Conservation (phyloP, 2,888 invertebrate species). For the Metallyticus violacea region DNA sequence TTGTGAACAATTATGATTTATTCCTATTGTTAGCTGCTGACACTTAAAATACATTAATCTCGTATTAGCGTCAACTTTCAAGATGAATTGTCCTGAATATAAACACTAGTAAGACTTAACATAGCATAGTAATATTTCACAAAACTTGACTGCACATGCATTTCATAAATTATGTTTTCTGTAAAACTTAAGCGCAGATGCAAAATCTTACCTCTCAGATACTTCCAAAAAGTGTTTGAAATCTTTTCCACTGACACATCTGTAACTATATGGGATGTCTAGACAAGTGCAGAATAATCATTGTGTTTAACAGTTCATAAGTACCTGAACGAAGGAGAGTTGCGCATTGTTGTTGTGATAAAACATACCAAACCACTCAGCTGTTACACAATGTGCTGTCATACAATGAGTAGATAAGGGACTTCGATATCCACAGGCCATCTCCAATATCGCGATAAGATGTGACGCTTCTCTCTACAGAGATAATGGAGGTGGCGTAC, state of each 20-base stretch:
- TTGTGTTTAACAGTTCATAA: background rate
- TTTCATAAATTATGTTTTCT: background rate
- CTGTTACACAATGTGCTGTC: background rate
- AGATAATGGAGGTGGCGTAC: background rate
- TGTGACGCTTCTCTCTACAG: background rate
- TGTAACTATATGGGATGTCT: background rate
- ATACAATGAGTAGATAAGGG: background rate
- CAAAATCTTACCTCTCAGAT: background rate
- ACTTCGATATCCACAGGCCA: background rate
- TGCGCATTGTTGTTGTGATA: background rate
- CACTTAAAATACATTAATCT: background rate
- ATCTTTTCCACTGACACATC: background rate
- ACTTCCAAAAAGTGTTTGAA: background rate
- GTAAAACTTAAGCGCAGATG: background rate
- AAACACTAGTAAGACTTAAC: too few species aligned
- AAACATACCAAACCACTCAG: background rate
- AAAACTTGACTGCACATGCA: too few species aligned
- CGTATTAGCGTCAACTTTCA: too few species aligned
- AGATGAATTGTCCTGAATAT: too few species aligned
- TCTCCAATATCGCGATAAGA: background rate
- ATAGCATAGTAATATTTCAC: too few species aligned
- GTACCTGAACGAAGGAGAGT: background rate
- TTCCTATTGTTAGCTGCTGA: too few species aligned
- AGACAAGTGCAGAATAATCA: background rate
- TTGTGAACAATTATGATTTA: too few species aligned